Evolutionary conservation across 2,888 invertebrate genomes (phyloP).

Genomic region (Netelia melanura): DNA sequence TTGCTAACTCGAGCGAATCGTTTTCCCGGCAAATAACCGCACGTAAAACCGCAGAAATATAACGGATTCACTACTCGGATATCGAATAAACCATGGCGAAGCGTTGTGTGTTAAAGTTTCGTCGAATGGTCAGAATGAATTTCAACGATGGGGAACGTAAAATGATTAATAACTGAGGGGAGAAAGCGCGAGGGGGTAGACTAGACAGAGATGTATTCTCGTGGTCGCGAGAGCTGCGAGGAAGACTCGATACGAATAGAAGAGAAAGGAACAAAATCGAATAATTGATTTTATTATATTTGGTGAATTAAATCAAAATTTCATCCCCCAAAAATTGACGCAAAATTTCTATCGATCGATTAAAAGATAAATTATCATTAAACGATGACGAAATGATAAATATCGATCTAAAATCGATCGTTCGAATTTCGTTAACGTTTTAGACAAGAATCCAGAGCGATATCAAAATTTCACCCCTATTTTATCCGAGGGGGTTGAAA

Average conservation of each 20-base stretch:
- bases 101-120: too few relatives aligned
- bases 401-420: too few relatives aligned
- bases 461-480: too few relatives aligned
- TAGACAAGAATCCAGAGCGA: too few relatives aligned
- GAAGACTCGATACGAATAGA: background rate
- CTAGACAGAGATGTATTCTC: background rate
- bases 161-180: background rate
- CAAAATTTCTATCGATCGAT: too few relatives aligned
- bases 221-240: background rate
- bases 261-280: background rate
- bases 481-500: background rate
- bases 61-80: background rate
- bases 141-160: background rate
- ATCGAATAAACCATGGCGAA: background rate
- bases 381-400: too few relatives aligned
- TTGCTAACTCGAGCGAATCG: slow-evolving; percentile 36
- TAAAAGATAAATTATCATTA: too few relatives aligned
- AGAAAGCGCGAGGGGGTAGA: background rate
- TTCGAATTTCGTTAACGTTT: too few relatives aligned
- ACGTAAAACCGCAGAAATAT: slow-evolving; percentile 7
- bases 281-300: background rate
- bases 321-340: too few relatives aligned
- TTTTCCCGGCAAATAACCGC: slow-evolving; percentile 15
- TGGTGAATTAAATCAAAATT: too few relatives aligned
- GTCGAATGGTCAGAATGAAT: background rate